A percentile compares a stretch with the other conserved stretches of the same genome.
Conservation (phyloP, 2,888 invertebrate genomes). For the Labia minor region DNA sequence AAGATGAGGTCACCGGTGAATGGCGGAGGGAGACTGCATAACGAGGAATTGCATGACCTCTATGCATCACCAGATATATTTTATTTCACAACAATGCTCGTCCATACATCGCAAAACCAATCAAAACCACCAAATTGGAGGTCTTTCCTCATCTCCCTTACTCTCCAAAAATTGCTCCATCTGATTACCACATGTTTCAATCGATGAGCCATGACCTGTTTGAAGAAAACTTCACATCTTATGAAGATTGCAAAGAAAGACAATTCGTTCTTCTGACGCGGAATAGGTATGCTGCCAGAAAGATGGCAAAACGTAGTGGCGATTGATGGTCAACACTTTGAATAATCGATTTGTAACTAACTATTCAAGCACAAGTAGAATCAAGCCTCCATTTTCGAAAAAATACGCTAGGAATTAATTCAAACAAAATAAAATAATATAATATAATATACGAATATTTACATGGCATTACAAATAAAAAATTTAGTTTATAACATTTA, state of each 20-base stretch:
- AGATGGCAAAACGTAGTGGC: background rate
- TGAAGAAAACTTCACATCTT: background rate
- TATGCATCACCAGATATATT: no score
- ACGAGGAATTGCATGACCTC: no score
- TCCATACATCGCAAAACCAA: background rate
- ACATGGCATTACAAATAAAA: no score
- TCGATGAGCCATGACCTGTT: background rate
- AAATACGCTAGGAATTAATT: background rate
- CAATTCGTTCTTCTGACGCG: background rate
- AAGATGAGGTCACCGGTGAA: no score
- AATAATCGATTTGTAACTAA: background rate
- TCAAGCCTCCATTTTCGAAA: background rate
- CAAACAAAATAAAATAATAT: no score
- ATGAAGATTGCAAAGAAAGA: background rate
- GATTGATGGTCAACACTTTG: background rate
- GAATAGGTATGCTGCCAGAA: background rate
- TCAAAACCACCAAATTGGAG: background rate
- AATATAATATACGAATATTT: no score
- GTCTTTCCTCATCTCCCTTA: background rate
- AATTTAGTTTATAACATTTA: no score
- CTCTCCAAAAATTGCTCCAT: background rate
- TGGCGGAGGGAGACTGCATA: no score
- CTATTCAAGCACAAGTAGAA: no score
- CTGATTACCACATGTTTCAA: background rate
- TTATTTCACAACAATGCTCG: background rate